Conservation (phyloP, 1,140 invertebrate species). For the Aphis gossypii region DNA sequence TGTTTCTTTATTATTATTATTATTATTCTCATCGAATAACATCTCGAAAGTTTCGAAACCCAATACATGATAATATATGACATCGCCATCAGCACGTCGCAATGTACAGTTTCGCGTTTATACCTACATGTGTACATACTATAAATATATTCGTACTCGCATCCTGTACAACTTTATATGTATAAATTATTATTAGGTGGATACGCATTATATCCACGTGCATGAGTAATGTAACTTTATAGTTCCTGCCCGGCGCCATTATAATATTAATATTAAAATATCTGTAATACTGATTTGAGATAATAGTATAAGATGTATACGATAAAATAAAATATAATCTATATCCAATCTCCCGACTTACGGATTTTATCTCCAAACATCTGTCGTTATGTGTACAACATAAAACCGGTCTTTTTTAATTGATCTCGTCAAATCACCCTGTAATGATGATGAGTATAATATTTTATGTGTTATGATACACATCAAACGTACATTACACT, state of each 20-base stretch:
- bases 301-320: background rate
- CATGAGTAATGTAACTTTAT: background rate
- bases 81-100: background rate
- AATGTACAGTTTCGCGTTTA: background rate
- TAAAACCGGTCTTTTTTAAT: constrained; percentile 16
- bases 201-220: background rate
- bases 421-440: background rate
- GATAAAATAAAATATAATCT: background rate
- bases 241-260: background rate
- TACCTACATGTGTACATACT: background rate
- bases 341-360: background rate
- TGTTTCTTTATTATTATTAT: background rate
- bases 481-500: background rate
- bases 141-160: background rate
- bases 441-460: background rate
- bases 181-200: background rate
- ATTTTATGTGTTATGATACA: background rate
- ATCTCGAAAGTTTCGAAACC: background rate
- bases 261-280: background rate
- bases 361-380: background rate
- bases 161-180: background rate
- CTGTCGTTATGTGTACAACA: background rate
- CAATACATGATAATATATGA: background rate
- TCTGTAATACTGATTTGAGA: background rate
- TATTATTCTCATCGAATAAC: constrained; percentile 3